Base-by-base conservation (phyloP, 2,113 vertebrate genomes). In the Rostratula benghalensis region DNA sequence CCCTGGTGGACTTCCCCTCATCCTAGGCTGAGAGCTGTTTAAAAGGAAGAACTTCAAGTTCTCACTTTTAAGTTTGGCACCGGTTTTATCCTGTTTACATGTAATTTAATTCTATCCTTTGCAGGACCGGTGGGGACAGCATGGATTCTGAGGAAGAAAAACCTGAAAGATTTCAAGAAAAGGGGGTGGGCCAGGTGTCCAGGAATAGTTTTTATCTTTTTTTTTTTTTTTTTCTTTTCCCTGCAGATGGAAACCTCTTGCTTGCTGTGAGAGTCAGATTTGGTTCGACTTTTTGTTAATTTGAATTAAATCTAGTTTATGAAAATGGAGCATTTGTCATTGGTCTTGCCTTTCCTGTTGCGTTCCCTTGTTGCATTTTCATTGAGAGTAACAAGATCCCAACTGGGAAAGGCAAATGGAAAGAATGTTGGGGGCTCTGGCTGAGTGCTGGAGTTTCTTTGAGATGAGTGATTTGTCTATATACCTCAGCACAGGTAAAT, bases 261-360 rank as follows among this genome's bases (percentile, higher is more conserved):
- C 54, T 85, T n/a, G 31, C 22, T 79, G 33, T 48, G 43, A 89
- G 71, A 92, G 90, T 80, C n/a, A 46, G 28, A 77, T 69, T 89
- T 68, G 9, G 11, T 87, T 93, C 51, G 54, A 24, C 28, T 76
- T 86, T 93, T 87, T 87, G 43, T 67, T 84, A 23, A 79, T 89
- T 91, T 94, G 85, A 95, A 94, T 96, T 39, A 90, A 92, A 78
- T 50, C 63, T 87, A 22, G 53, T 89, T 89, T 87, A 94, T 83
- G 84, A 45, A 95, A 94, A 89, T 73, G 61, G 48, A 48, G 19
- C 6, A 27, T 79, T 89, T 84, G 23, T 53, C 81, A 84, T 31
- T 78, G 50, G 15, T 91, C 78, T 93, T 87, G 90, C 70, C n/a
- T 87, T 85, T 95, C 93, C 68, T 90, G 46, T 92, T 90, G 10